Evolutionary conservation across 2,888 invertebrate genomes (phyloP).

Genomic region (Lochmaea crataegi): DNA sequence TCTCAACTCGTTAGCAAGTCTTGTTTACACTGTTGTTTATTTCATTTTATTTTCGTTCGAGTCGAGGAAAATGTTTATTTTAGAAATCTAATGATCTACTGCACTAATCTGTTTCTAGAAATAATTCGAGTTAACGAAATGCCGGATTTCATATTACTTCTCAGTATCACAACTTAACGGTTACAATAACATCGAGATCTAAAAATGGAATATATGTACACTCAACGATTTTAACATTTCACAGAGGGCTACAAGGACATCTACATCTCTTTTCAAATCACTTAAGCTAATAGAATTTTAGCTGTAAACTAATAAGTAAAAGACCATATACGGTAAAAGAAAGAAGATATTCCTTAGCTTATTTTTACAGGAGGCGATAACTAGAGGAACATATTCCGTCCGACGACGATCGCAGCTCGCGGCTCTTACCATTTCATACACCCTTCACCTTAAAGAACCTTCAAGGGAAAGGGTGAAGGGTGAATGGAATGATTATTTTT

Average conservation of each 20-base stretch:
- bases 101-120: constrained; percentile 28
- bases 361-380: too few species aligned
- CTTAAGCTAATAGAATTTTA: too few species aligned
- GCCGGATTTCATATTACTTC: constrained; percentile 14
- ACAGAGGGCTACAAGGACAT: background rate
- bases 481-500: too few species aligned
- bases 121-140: constrained; percentile 14
- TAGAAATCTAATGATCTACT: constrained; percentile 32
- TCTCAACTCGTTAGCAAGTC: constrained; percentile 37
- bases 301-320: too few species aligned
- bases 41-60: constrained; percentile 36
- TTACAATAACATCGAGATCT: constrained; percentile 2
- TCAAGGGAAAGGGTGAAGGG: too few species aligned
- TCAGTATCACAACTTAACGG: background rate
- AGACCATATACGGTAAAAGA: too few species aligned
- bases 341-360: too few species aligned
- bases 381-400: too few species aligned
- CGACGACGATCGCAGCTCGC: too few species aligned
- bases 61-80: constrained; percentile 32
- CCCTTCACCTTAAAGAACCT: too few species aligned
- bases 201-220: constrained; percentile 1
- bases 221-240: background rate
- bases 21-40: constrained; percentile 37
- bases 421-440: too few species aligned
- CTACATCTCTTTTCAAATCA: background rate